These are phyloP conservation scores for Oenanthe oenanthe DNA, from an alignment of 2,113 vertebrate genomes.

Conservation along the genomic window DNA sequence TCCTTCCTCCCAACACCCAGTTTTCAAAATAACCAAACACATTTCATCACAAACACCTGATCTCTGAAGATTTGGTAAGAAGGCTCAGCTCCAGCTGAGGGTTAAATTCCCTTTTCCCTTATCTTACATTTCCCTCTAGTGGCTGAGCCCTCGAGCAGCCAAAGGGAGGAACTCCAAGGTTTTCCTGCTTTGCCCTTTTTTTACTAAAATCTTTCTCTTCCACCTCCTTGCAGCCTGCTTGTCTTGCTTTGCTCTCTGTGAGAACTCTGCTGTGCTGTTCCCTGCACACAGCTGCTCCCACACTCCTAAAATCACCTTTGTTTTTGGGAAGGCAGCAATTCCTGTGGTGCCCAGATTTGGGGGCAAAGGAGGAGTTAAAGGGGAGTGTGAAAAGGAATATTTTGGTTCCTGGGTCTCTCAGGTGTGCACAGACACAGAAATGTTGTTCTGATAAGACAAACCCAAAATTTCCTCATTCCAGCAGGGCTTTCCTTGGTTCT, in stretches of 20 bases:
- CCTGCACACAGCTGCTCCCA: neutral
- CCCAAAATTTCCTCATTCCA: neutral
- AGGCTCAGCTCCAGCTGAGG: neutral
- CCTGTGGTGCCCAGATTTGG: neutral
- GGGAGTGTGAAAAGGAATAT: neutral
- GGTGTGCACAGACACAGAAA: no score
- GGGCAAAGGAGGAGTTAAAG: neutral
- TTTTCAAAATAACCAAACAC: neutral
- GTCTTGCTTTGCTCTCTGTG: neutral
- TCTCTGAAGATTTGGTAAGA: neutral
- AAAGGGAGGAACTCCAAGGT: neutral
- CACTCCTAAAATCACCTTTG: neutral
- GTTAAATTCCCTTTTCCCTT: neutral
- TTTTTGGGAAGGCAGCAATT: neutral
- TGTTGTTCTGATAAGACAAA: neutral
- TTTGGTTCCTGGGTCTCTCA: neutral
- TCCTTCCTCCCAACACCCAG: neutral
- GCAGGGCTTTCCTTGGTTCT: neutral
- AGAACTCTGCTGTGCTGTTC: neutral
- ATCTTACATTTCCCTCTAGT: slow-evolving; percentile 54
- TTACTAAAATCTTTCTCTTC: neutral
- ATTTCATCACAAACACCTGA: neutral
- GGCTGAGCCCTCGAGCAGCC: slow-evolving; percentile 1
- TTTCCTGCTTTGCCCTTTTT: neutral
- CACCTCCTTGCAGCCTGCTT: neutral